Evolutionary conservation across 2,113 vertebrate genomes (phyloP), one percentile per base, ranked within the genome.

Genomic region (Camelus bactrianus): DNA sequence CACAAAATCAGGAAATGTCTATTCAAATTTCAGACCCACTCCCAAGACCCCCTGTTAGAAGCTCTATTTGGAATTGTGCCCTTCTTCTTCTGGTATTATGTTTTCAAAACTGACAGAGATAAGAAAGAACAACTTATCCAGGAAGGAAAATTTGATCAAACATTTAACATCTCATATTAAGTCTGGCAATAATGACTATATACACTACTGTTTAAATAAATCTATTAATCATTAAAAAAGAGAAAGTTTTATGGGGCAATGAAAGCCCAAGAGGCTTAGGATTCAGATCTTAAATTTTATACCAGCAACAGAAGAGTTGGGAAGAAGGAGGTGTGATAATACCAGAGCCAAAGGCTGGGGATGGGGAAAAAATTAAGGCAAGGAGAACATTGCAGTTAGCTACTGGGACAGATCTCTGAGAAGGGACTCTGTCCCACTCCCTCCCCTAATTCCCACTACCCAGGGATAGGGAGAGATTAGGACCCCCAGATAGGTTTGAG

Each of bases 71-170:
- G 38, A 42, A 42, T 42, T 42, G 38, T 42, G 38, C 38, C 38
- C 38, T 42, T 42, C 38, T 42, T 42, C 38, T 42, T 42, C 38
- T 42, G 38, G 38, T 42, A 42, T 42, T 42, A 42, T 42, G 38
- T 42, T 42, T 42, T 42, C 38, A 42, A 42, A 42, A 42, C 38
- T 42, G 38, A 42, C 38, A 42, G 38, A 42, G 99, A 99, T 72
- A 98, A 52, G 32, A 99, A 97, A 93, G 99, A 99, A 97, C 99
- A 95, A 97, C 95, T 96, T 94, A 99, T 99, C 90, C 98, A 97
- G 86, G 99, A 99, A 92, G 99, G 99, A 96, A 99, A 99, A 97
- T 70, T 97, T 22, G 11, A 99, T 6, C 98, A 97, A 90, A 98
- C 95, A 0, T 98, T 98, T 95, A 97, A 26, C 35, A 42, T 99